Percentiles rank a stretch among this genome's conserved stretches.
Conservation (phyloP, 1,140 invertebrate genomes). For the Samia ricini region DNA sequence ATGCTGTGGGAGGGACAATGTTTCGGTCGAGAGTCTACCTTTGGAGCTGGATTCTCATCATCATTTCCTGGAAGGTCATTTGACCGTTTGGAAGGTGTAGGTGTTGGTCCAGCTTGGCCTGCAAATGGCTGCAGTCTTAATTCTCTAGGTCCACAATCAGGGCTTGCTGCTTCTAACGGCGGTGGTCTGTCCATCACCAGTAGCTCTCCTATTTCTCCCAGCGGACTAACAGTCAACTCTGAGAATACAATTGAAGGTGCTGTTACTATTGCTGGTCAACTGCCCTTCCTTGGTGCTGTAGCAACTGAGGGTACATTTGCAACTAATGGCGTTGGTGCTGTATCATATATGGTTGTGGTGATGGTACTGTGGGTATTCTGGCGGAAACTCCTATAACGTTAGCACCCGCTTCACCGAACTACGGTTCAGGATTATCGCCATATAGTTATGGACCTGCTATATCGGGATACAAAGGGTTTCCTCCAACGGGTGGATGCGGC, state of each 20-base stretch:
- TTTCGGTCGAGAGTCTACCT: too few species aligned
- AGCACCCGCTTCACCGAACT: background rate
- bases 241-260: slow-evolving; percentile 42
- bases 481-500: too few species aligned
- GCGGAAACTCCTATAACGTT: background rate
- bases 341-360: slow-evolving; percentile 3
- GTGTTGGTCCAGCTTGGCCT: too few species aligned
- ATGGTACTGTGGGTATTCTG: background rate
- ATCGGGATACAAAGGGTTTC: too few species aligned
- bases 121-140: too few species aligned
- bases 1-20: too few species aligned
- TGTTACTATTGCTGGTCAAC: slow-evolving; percentile 27
- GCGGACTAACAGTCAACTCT: slow-evolving; percentile 36
- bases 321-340: slow-evolving; percentile 19
- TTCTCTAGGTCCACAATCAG: background rate
- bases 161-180: slow-evolving; percentile 16
- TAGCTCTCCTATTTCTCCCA: slow-evolving; percentile 25
- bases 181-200: slow-evolving; percentile 35
- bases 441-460: too few species aligned
- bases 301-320: slow-evolving; percentile 31
- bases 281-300: slow-evolving; percentile 41
- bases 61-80: too few species aligned
- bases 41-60: too few species aligned
- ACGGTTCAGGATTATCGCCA: background rate
- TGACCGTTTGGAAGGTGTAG: too few species aligned